phyloP scores from a whole-genome alignment of 2,113 vertebrate species.

The Arizona elegans region DNA sequence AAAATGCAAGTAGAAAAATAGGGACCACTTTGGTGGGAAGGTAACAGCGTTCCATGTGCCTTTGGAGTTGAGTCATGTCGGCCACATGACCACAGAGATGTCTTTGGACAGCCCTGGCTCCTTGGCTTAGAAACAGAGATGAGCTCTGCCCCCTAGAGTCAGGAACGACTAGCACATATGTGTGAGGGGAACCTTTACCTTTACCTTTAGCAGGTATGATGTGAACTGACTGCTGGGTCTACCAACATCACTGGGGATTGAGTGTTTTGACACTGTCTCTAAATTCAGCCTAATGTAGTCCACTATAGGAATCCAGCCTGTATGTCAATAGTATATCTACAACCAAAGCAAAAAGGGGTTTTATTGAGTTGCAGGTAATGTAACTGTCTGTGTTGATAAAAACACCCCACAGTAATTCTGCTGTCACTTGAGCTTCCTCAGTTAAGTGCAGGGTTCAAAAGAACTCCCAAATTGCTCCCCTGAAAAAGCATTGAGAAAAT shows the following conservation, averaged over 20 bases:
- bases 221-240: neutral
- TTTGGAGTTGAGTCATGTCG: too few relatives aligned
- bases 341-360: neutral
- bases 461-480: neutral
- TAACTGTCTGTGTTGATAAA: neutral
- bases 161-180: too few relatives aligned
- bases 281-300: neutral
- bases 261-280: neutral
- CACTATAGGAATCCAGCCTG: neutral
- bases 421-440: neutral
- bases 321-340: neutral
- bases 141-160: too few relatives aligned
- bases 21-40: too few relatives aligned
- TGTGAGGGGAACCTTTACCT: too few relatives aligned
- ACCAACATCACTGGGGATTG: neutral
- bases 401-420: neutral
- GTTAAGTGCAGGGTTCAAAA: neutral
- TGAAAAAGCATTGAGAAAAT: neutral
- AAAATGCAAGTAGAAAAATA: too few relatives aligned
- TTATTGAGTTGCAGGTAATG: neutral
- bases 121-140: too few relatives aligned
- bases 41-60: too few relatives aligned
- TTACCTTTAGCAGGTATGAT: neutral
- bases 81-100: too few relatives aligned
- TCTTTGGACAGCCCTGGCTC: too few relatives aligned